Conservation (phyloP, 2,113 vertebrate species). For the Poecile atricapillus region DNA sequence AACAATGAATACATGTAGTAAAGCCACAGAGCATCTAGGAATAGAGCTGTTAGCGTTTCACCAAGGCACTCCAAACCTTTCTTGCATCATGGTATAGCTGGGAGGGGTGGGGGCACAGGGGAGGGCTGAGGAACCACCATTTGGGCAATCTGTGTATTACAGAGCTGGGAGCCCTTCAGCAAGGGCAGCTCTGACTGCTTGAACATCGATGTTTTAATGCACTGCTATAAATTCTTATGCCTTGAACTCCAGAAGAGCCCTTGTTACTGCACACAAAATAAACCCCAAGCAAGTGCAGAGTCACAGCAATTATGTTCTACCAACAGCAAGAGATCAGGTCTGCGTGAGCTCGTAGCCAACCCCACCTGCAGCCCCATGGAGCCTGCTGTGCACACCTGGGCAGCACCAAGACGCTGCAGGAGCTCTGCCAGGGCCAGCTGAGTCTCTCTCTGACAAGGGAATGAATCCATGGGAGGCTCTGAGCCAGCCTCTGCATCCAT, state of each 20-base stretch:
- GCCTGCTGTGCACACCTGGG: background rate
- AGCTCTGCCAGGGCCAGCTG: background rate
- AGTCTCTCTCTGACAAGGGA: background rate
- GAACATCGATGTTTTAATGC: background rate
- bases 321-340: background rate
- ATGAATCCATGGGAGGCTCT: background rate
- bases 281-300: background rate
- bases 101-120: rapidly evolving
- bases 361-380: background rate
- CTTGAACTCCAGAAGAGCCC: background rate
- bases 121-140: background rate
- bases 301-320: background rate
- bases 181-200: background rate
- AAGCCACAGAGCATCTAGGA: slow-evolving; percentile 32
- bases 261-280: background rate
- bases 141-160: background rate
- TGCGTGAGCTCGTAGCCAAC: rapidly evolving
- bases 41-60: background rate
- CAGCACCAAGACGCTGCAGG: background rate
- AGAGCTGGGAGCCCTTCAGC: background rate
- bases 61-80: background rate
- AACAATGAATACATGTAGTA: background rate
- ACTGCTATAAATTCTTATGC: background rate
- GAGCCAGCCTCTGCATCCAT: background rate
- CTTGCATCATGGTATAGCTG: background rate